Evolutionary conservation across 2,113 vertebrate genomes (phyloP).

Genomic region (Rhynchopsitta pachyrhyncha): DNA sequence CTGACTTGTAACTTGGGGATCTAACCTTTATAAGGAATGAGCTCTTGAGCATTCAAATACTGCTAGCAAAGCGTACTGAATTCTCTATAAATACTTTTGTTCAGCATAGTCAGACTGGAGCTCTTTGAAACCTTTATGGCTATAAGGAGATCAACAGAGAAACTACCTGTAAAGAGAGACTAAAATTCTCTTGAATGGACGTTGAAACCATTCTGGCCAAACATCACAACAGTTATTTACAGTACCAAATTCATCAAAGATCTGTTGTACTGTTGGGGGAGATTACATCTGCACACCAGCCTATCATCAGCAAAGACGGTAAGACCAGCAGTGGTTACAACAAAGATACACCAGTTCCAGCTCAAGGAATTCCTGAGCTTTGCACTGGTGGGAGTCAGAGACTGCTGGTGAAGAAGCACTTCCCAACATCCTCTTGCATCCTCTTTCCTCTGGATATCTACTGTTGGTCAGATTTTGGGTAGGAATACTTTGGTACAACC

Average conservation of each 20-base stretch:
- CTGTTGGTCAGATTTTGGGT: not conserved
- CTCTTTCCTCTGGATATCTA: not conserved
- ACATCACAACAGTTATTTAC: not conserved
- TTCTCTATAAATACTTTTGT: not conserved
- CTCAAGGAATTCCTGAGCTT: not conserved
- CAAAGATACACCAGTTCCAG: not conserved
- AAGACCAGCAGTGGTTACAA: not conserved
- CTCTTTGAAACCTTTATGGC: not conserved
- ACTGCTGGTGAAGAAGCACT: not conserved
- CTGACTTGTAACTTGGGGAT: accelerated
- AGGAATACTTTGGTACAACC: not conserved
- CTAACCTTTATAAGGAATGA: not conserved
- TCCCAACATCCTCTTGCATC: not conserved
- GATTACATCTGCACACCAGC: not conserved
- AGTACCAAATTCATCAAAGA: not conserved
- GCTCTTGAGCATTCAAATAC: not conserved
- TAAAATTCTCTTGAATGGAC: not conserved
- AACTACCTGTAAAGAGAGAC: not conserved
- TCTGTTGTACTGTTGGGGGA: not conserved
- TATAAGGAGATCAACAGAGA: not conserved
- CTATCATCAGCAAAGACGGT: not conserved
- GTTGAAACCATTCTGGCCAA: not conserved
- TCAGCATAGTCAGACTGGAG: accelerated
- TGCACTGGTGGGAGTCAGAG: not conserved
- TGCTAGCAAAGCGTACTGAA: not conserved